phyloP scores from a whole-genome alignment of 2,797 vertebrate genomes.

The Oryzias dopingdopingensis region DNA sequence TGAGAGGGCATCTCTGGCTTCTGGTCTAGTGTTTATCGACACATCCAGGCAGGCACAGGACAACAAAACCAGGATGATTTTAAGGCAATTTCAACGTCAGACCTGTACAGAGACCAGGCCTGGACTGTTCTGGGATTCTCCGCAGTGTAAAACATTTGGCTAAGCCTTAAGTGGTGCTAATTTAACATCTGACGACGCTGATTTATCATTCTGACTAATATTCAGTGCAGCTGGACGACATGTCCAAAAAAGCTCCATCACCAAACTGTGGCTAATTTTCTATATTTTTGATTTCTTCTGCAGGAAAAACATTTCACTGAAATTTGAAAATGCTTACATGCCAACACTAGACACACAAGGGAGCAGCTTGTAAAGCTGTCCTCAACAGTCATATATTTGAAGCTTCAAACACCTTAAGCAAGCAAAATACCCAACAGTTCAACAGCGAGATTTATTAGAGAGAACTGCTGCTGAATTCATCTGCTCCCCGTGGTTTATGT shows the following conservation, averaged over 20 bases:
- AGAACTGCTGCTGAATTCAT: constrained; percentile 2
- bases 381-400: neutral
- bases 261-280: too few species aligned
- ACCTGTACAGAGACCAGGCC: neutral
- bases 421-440: neutral
- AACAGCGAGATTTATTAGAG: constrained; percentile 5
- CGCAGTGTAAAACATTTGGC: constrained; percentile 1
- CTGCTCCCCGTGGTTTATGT: constrained; percentile 21
- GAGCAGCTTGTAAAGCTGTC: neutral
- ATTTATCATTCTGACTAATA: constrained; percentile 6
- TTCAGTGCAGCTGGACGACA: neutral
- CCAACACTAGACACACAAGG: constrained; percentile 2
- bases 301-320: neutral
- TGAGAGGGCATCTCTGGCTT: too few species aligned
- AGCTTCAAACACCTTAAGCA: neutral
- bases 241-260: neutral
- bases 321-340: neutral
- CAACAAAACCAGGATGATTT: neutral
- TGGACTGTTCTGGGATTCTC: neutral
- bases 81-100: neutral
- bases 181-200: constrained; percentile 7
- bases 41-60: constrained; percentile 7
- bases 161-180: constrained; percentile 6
- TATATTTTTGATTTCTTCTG: too few species aligned
- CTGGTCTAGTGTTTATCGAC: too few species aligned